phyloP scores from a whole-genome alignment of 2,888 invertebrate genomes.

The Lochmaea crataegi region DNA sequence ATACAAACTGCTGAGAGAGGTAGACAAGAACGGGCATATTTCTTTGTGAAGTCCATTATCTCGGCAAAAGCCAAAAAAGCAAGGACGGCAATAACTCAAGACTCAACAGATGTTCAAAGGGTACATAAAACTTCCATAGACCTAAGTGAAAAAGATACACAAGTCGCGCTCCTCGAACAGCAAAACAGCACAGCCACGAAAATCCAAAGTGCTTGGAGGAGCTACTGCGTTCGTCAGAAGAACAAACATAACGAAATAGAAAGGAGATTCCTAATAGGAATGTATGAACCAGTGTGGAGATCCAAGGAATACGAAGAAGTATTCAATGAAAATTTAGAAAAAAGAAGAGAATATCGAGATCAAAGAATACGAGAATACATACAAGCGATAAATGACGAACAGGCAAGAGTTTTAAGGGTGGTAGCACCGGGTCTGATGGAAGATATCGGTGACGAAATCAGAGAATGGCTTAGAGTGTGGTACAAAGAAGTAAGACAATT shows the following conservation, averaged over 20 bases:
- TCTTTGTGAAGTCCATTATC: constrained; percentile 31
- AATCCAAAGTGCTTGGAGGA: constrained; percentile 66
- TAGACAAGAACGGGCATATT: constrained; percentile 60
- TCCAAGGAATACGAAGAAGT: constrained; percentile 66
- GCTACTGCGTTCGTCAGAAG: constrained; percentile 65
- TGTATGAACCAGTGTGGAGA: constrained; percentile 69
- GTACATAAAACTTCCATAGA: background rate
- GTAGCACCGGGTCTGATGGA: constrained; percentile 75
- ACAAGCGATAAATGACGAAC: constrained; percentile 66
- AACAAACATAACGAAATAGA: constrained; percentile 63
- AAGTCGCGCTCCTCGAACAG: background rate
- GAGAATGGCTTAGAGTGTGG: constrained; percentile 80
- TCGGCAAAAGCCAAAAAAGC: constrained; percentile 14
- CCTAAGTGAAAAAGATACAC: constrained; percentile 33
- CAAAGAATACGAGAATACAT: constrained; percentile 66
- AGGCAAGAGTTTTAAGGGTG: constrained; percentile 66
- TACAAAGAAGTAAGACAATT: constrained; percentile 70
- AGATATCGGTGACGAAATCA: constrained; percentile 80
- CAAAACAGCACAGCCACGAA: constrained; percentile 54
- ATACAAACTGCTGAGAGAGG: constrained; percentile 68
- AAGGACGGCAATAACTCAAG: constrained; percentile 10
- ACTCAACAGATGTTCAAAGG: constrained; percentile 21
- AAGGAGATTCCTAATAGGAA: constrained; percentile 68
- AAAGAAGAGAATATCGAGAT: constrained; percentile 66
- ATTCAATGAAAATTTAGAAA: constrained; percentile 66